Conservation (phyloP, 2,797 vertebrate species). For the Acrossocheilus fasciatus region DNA sequence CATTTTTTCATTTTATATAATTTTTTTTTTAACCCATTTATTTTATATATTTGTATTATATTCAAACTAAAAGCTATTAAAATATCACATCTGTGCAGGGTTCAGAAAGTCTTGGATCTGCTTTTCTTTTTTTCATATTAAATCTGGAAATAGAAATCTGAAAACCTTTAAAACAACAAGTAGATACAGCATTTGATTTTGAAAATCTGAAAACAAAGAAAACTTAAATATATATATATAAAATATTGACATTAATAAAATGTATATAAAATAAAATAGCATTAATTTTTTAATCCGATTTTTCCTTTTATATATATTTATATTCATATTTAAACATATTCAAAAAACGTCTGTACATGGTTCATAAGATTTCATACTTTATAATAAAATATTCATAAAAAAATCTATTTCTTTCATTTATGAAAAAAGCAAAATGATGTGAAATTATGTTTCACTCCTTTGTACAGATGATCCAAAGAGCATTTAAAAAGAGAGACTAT, state of each 20-base stretch:
- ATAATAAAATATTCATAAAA: not conserved
- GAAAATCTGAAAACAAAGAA: not conserved
- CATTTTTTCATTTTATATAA: not conserved
- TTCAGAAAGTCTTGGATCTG: not conserved
- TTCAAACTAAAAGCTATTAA: not conserved
- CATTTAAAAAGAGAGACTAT: not conserved
- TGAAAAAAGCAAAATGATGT: not conserved
- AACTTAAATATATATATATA: not conserved
- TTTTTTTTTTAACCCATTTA: no score
- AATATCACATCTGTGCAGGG: not conserved
- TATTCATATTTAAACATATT: not conserved
- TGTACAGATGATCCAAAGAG: not conserved
- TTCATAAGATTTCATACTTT: not conserved
- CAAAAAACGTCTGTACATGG: not conserved
- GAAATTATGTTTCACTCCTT: not conserved
- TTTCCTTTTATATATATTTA: not conserved
- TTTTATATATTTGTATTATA: not conserved
- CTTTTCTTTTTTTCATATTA: not conserved
- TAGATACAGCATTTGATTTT: not conserved
- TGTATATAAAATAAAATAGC: not conserved
- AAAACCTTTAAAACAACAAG: not conserved
- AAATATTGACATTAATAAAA: not conserved
- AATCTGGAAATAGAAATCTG: not conserved
- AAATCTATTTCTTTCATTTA: not conserved
- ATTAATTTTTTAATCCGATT: not conserved